Base-by-base conservation (phyloP, 2,797 vertebrate species). In the Myioborus miniatus region DNA sequence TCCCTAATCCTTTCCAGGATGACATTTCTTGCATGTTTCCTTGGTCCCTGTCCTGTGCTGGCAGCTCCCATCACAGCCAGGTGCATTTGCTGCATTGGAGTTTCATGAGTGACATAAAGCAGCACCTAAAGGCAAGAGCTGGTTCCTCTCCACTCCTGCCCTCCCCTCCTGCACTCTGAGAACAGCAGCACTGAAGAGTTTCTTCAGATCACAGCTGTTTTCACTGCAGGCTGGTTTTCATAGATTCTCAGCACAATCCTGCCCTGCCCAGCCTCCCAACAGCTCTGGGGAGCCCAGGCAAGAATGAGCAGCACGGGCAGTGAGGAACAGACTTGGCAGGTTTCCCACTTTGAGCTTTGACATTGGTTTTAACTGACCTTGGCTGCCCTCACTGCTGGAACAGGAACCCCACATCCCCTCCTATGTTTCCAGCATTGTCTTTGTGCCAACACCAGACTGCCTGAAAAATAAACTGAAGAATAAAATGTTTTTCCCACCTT, bases 351-450 rank as follows among this genome's bases (percentile, higher is more conserved):
- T 3, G n/a, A 27, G 58, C 69, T 76, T 30, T 71, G 59, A 71
- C 67, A 39, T 39, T 44, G 64, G 19, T 78, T 85, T 92, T 30
- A 71, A 19, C 26, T 15, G 70, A 23, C 56, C 53, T 39, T 59
- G 53, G 58, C 79, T 90, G 63, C 19, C 58, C 41, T 85, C 3
- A 0, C 41, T 90, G 63, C 44, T 63, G 68, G 26, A 87, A 74
- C 36, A 47, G 30, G 22, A 68, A 9, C 7, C 24, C 36, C 15
- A 12, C 11, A 19, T 29, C 72, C 63, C 55, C 49, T 16, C 8
- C 41, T 1, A 0, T 2, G 19, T 23, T 86, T 58, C 43, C 37
- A 52, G 64, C 13, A 3, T 8, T 41, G 30, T 17, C 22, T 59
- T 50, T n/a, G 47, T 64, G 44, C 32, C 72, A 76, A 29, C 32